Evolutionary conservation across 2,797 vertebrate species (phyloP).

Genomic region (Gallirallus australis): DNA sequence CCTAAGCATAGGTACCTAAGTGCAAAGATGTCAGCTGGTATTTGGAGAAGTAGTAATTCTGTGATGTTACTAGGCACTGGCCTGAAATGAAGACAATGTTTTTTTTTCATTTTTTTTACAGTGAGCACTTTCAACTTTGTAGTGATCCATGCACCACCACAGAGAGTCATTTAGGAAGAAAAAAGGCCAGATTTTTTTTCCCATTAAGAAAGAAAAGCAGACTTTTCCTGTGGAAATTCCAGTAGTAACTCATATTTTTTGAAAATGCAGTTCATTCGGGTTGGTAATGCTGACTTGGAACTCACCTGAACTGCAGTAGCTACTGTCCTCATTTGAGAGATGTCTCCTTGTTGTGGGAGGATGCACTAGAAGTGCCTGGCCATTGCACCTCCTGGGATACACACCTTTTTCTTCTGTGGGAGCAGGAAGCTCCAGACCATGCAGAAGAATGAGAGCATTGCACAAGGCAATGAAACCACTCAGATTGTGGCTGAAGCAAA

Average conservation of each 20-base stretch:
- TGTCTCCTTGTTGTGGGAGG: neutral
- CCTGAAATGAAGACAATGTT: neutral
- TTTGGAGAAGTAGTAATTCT: neutral
- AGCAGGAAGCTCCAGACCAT: neutral
- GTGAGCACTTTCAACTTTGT: neutral
- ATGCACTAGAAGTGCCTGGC: neutral
- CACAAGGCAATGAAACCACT: neutral
- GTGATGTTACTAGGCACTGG: neutral
- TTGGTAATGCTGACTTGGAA: neutral
- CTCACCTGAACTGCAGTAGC: neutral
- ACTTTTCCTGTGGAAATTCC: neutral
- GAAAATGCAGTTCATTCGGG: neutral
- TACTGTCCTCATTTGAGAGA: neutral
- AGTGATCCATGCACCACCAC: neutral
- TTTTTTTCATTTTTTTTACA: neutral
- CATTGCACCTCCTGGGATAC: neutral
- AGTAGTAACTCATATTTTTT: neutral
- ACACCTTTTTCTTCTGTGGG: neutral
- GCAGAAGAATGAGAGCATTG: neutral
- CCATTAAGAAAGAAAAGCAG: neutral
- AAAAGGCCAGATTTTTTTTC: neutral
- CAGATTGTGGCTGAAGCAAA: neutral
- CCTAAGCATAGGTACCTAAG: neutral
- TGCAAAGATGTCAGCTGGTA: neutral
- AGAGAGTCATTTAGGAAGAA: neutral